A percentile compares a stretch with the other conserved stretches of the same genome.
These are phyloP conservation scores for Achlya flavicornis DNA, from an alignment of 2,888 invertebrate species.

Conservation along the genomic window DNA sequence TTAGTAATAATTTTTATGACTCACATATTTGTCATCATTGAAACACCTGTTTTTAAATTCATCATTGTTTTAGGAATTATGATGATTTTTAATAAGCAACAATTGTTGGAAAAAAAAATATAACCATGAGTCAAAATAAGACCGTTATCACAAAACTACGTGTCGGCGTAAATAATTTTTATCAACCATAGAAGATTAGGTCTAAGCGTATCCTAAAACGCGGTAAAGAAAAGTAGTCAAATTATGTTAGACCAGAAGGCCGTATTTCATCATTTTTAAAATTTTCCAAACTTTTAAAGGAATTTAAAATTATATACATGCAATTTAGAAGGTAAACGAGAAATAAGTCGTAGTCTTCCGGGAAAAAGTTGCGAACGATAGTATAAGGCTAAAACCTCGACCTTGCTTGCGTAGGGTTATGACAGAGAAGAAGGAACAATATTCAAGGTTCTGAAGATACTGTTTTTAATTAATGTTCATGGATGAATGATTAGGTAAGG, in stretches of 20 bases:
- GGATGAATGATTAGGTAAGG: no score
- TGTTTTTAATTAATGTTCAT: no score
- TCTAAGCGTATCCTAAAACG: neutral
- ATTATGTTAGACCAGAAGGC: neutral
- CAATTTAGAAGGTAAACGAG: neutral
- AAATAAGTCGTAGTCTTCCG: neutral
- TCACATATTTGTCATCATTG: conserved; percentile 1
- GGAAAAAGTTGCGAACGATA: neutral
- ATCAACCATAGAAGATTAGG: neutral
- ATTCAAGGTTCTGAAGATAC: neutral
- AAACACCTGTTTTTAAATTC: neutral
- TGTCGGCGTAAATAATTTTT: neutral
- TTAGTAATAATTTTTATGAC: neutral
- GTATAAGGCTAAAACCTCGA: neutral
- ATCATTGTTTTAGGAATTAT: neutral
- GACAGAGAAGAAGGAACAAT: no score
- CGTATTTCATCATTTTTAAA: neutral
- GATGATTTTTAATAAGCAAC: neutral
- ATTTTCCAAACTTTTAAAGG: no score
- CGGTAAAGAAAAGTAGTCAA: neutral
- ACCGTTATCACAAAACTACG: neutral
- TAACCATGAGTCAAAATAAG: neutral
- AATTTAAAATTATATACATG: neutral
- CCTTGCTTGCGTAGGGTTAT: conserved; percentile 1
- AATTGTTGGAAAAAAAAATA: neutral